Evolutionary conservation across 2,888 invertebrate species (phyloP).

Genomic region (Euspilapteryx auroguttella): DNA sequence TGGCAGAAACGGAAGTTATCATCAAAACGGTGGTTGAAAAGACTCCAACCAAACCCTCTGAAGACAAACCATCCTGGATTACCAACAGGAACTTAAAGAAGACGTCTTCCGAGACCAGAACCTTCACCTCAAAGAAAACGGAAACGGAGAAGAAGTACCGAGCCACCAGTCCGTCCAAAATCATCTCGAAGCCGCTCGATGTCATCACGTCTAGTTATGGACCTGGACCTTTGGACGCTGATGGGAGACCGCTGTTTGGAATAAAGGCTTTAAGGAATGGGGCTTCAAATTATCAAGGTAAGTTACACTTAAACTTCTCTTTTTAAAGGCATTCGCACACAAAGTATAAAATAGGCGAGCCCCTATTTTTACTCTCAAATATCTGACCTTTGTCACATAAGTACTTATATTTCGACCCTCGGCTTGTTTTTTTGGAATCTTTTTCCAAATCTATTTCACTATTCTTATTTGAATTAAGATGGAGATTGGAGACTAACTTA

Average conservation of each 20-base stretch:
- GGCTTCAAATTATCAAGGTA: constrained; percentile 68
- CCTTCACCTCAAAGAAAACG: constrained; percentile 34
- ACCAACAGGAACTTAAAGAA: constrained; percentile 63
- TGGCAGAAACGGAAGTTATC: constrained; percentile 24
- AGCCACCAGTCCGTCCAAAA: constrained; percentile 34
- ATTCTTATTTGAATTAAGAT: too few species aligned
- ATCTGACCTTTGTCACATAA: too few species aligned
- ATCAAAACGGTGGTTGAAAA: constrained; percentile 31
- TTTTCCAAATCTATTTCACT: too few species aligned
- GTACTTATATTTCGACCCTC: too few species aligned
- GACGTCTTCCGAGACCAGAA: constrained; percentile 34
- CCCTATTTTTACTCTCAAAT: too few species aligned
- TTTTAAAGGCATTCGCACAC: too few species aligned
- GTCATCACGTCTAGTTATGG: constrained; percentile 81
- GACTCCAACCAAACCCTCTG: constrained; percentile 30
- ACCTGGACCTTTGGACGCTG: constrained; percentile 79
- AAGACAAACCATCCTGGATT: constrained; percentile 66
- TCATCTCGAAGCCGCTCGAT: constrained; percentile 55
- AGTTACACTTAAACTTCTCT: too few species aligned
- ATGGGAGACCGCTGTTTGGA: constrained; percentile 78
- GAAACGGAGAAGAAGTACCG: constrained; percentile 41
- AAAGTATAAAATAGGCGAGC: too few species aligned
- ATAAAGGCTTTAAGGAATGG: constrained; percentile 69
- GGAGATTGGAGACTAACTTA: too few species aligned
- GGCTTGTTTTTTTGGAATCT: too few species aligned